Evolutionary conservation across 2,797 vertebrate genomes (phyloP), one percentile per base, ranked within the genome.

Genomic region (Uromys caudimaculatus): DNA sequence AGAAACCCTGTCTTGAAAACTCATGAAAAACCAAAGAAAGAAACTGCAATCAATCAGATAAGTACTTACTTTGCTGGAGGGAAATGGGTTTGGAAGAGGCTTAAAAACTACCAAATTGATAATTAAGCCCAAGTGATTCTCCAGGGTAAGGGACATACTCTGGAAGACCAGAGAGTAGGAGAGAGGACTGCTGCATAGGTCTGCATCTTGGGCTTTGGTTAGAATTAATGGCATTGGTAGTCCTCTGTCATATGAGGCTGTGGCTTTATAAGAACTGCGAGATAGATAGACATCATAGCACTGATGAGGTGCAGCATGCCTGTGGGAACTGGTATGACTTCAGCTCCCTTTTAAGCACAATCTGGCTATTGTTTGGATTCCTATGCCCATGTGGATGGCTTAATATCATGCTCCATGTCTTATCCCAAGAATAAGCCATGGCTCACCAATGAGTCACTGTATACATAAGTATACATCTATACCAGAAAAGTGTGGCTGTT

Each of bases 81-180:
- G 50, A 96, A 93, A 73, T 77, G 8, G 82, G 79, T 93, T 94
- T 69, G 16, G 35, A 82, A n/a, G 93, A 24, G 13, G 14, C 23
- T 84, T 92, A 88, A 95, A 97, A 85, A 60, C 88, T 84, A 38
- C 44, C 87, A 54, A 84, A 29, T 88, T 93, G 47, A 75, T 87
- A 12, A 75, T 87, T 86, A 95, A 96, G 94, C 14, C 19, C 90
- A 93, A 64, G 44, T 95, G 62, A 91, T 58, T 93, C 62, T 86
- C 56, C 87, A 79, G 44, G 52, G 11, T 32, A 21, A 21, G 41
- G 17, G 35, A 62, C 50, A 87, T 69, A 62, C 50, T 47, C 84
- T 58, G 81, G 90, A 95, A 96, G 64, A 93, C 54, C 78, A 89
- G 27, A 11, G 38, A 71, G 12, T 86, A 73, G 29, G 21, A 94